These are phyloP conservation scores for Bujurquina vittata DNA, from an alignment of 2,113 vertebrate genomes.

Conservation along the genomic window DNA sequence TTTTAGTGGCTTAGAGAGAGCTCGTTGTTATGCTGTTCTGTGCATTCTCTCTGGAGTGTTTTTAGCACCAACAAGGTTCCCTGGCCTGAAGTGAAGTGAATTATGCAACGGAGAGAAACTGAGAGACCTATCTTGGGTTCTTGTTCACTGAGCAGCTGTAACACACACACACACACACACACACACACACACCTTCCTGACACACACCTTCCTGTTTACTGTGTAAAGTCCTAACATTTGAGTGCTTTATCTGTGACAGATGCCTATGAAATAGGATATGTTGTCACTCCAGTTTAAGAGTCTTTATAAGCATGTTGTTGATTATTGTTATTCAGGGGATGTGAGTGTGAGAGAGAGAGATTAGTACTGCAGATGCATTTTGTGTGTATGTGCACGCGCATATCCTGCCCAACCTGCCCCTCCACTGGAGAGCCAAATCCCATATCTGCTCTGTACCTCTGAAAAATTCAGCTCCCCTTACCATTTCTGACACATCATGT, in stretches of 20 bases:
- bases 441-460: constrained; percentile 39
- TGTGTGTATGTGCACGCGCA: background rate
- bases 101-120: constrained; percentile 68
- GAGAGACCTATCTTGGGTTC: constrained; percentile 41
- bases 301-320: constrained; percentile 24
- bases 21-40: constrained; percentile 1
- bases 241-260: constrained; percentile 20
- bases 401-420: constrained; percentile 12
- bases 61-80: constrained; percentile 41
- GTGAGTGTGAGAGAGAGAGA: constrained; percentile 4
- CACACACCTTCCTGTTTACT: constrained; percentile 1
- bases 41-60: constrained; percentile 25
- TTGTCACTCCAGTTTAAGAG: constrained; percentile 11
- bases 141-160: constrained; percentile 32
- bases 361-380: constrained; percentile 19
- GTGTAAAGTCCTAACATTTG: constrained; percentile 3
- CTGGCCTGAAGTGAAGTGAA: constrained; percentile 59
- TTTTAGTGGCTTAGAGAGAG: background rate
- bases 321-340: constrained; percentile 30
- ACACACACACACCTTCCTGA: background rate
- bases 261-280: constrained; percentile 44
- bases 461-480: constrained; percentile 37
- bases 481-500: constrained; percentile 33
- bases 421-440: constrained; percentile 36
- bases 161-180: background rate